These are phyloP conservation scores for Liasis olivaceus DNA, from an alignment of 2,797 vertebrate genomes.

Conservation along the genomic window DNA sequence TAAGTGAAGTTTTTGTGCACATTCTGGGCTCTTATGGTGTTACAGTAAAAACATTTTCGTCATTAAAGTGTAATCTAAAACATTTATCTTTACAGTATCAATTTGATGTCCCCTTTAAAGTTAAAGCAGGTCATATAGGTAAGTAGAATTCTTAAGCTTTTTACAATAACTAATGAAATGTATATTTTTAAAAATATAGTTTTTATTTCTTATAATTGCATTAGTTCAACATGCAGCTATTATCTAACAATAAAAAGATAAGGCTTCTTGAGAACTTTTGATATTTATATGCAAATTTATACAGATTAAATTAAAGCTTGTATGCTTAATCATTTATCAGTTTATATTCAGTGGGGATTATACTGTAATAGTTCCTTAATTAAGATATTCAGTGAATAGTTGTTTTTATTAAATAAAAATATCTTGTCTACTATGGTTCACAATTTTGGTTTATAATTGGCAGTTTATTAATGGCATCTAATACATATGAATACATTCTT, in stretches of 20 bases:
- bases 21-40: background rate
- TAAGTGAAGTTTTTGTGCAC: background rate
- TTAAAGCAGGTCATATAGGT: conserved; percentile 96
- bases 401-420: background rate
- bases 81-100: conserved; percentile 82
- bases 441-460: background rate
- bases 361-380: background rate
- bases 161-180: background rate
- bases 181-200: background rate
- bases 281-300: background rate
- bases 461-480: background rate
- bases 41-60: background rate
- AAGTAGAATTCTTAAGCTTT: conserved; percentile 64
- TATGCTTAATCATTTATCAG: background rate
- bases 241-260: background rate
- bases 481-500: background rate
- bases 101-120: conserved; percentile 96
- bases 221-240: background rate
- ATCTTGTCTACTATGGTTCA: background rate
- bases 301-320: background rate
- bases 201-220: background rate
- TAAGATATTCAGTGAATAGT: background rate
- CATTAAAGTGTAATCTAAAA: conserved; percentile 40
- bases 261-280: background rate
- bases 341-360: background rate